phyloP scores from a whole-genome alignment of 2,113 vertebrate species.

The Thomomys bottae region DNA sequence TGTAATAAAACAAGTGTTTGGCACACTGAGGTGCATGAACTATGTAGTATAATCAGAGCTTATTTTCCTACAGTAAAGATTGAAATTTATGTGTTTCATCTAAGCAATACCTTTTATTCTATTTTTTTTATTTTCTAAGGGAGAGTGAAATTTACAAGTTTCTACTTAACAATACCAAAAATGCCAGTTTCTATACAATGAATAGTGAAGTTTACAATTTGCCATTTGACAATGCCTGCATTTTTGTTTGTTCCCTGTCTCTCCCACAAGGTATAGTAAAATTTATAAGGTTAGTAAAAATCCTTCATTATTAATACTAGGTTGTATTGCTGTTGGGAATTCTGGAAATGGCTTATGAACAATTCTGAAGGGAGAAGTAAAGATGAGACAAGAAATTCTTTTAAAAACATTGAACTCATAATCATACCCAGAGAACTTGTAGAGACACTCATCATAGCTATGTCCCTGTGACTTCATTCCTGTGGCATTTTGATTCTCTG shows the following conservation, averaged over 20 bases:
- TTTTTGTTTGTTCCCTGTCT: conserved; percentile 20
- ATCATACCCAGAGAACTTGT: neutral
- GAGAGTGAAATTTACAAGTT: conserved; percentile 71
- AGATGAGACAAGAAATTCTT: neutral
- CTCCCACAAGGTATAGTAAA: conserved; percentile 38
- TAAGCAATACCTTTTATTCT: conserved; percentile 64
- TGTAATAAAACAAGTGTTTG: conserved; percentile 73
- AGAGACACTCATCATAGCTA: neutral
- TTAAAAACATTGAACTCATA: neutral
- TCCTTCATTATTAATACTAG: conserved; percentile 46
- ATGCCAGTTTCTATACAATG: conserved; percentile 24
- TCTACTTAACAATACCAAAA: conserved; percentile 50
- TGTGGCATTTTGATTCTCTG: neutral
- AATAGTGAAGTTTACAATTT: conserved; percentile 65
- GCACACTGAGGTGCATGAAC: conserved; percentile 61
- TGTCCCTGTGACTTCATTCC: neutral
- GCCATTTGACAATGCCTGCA: neutral
- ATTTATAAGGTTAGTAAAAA: conserved; percentile 44
- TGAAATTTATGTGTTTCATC: conserved; percentile 72
- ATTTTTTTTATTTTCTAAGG: conserved; percentile 64
- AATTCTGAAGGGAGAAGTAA: neutral
- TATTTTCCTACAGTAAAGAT: conserved; percentile 72
- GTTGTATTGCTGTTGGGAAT: neutral
- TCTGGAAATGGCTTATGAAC: neutral
- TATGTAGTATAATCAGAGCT: conserved; percentile 75